Base-by-base conservation (phyloP, 2,888 invertebrate genomes). In the Trichogramma dendrolimi region DNA sequence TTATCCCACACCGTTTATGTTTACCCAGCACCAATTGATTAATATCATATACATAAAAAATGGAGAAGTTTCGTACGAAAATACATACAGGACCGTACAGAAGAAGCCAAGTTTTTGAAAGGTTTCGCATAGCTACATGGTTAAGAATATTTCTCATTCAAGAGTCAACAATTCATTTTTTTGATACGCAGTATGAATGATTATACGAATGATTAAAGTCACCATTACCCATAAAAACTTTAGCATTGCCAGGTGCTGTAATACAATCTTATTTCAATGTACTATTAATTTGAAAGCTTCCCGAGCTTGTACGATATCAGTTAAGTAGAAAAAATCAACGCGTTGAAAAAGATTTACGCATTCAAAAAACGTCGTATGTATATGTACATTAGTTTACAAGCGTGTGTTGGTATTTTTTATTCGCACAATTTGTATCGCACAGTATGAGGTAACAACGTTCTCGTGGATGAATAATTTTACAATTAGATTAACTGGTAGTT, bases 11-110 rank as follows among this genome's bases (percentile, higher is more conserved):
- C 65, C 64, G 69, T 68, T 64, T 64, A 66, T 66, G 67, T 72
- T 70, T 73, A 73, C 75, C 77, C 78, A 78, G 78, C 78, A 78
- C 78, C 78, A 78, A 75, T 72, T 73, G 71, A 71, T 72, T 69
- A 71, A 2, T n/a, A 46, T 46, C n/a, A 75, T 27, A 27, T 27
- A 27, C 27, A 27, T 27, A 27, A 27, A 27, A 27, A 27, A 27
- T 27, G 27, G 27, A 27, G 27, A 27, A 27, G 27, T 27, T 27
- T 27, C 27, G 27, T 14, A 14, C 14, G 14, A 14, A 14, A 14
- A 14, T 14, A 14, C 14, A 14, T 14, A 14, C 14, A 76, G 72
- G 77, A 74, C 75, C 75, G 73, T 72, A 71, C 70, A 66, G 60
- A 27, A 65, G 66, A 76, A 76, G 76, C 75, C 74, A 76, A 27